A percentile compares a stretch with the other conserved stretches of the same genome.
Conservation (phyloP, 2,888 invertebrate species). For the Cyclophora punctaria region DNA sequence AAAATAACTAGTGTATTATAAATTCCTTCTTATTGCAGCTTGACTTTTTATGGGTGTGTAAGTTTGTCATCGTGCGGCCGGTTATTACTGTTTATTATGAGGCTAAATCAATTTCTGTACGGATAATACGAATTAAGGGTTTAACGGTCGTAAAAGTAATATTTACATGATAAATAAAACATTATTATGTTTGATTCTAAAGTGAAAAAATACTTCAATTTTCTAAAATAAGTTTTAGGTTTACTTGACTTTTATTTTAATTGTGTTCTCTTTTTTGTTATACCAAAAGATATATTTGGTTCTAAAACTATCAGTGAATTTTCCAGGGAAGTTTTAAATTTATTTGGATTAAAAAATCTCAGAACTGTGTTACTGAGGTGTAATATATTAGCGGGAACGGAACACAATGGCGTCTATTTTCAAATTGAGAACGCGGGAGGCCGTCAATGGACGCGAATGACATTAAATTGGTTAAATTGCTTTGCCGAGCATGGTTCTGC, state of each 20-base stretch:
- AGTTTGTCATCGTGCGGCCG: slow-evolving; percentile 42
- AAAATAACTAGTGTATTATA: slow-evolving; percentile 24
- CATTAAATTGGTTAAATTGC: slow-evolving; percentile 73
- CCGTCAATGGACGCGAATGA: slow-evolving; percentile 67
- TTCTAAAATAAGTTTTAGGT: too few species aligned
- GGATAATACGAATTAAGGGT: too few species aligned
- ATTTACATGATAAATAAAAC: too few species aligned
- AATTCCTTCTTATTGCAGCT: slow-evolving; percentile 34
- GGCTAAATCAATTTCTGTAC: slow-evolving; percentile 46
- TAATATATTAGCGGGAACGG: slow-evolving; percentile 45
- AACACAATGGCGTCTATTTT: slow-evolving; percentile 65
- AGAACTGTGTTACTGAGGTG: slow-evolving; percentile 1
- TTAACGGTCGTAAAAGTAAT: too few species aligned
- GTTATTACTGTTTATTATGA: slow-evolving; percentile 45
- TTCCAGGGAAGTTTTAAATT: too few species aligned
- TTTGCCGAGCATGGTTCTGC: slow-evolving; percentile 57
- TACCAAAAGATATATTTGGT: background rate
- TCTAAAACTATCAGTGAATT: too few species aligned
- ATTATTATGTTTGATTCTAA: too few species aligned
- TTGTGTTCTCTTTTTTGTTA: slow-evolving; percentile 4
- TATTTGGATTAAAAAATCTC: too few species aligned
- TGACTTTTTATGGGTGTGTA: slow-evolving; percentile 50
- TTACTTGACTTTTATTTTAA: too few species aligned
- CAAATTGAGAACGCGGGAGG: slow-evolving; percentile 64
- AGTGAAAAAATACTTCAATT: too few species aligned